A percentile compares a stretch with the other conserved stretches of the same genome.
phyloP scores from a whole-genome alignment of 37 sponge, comb jelly and placozoan genomes.

The Haliclona indistincta region DNA sequence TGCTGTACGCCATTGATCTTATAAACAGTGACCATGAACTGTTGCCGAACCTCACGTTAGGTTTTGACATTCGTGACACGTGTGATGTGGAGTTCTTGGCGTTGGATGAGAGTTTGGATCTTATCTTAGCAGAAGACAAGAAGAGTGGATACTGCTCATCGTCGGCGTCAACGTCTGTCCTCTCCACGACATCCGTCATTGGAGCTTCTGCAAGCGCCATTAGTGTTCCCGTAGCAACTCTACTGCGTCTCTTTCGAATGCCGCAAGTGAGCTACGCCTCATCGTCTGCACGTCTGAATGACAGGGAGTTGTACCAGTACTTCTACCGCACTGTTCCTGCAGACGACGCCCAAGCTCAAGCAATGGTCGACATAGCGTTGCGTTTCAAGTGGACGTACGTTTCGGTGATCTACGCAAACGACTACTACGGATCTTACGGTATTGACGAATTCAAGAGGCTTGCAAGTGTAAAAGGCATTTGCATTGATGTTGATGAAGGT shows the following conservation, averaged over 20 bases:
- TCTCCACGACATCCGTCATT: constrained; percentile 36
- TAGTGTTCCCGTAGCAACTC: constrained; percentile 45
- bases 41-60: constrained; percentile 49
- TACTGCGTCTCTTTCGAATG: constrained; percentile 58
- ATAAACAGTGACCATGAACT: constrained; percentile 48
- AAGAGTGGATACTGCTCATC: background rate
- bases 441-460: constrained; percentile 9
- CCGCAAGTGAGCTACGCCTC: constrained; percentile 83
- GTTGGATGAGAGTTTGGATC: constrained; percentile 45
- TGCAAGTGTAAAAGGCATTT: constrained; percentile 25
- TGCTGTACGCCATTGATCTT: constrained; percentile 65
- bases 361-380: constrained; percentile 64
- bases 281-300: constrained; percentile 48
- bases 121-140: background rate
- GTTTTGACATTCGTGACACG: constrained; percentile 78
- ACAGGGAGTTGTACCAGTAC: constrained; percentile 52
- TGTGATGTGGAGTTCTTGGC: constrained; percentile 54
- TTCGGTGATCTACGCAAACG: constrained; percentile 10
- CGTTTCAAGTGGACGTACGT: constrained; percentile 61
- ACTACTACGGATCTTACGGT: constrained; percentile 45
- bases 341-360: constrained; percentile 59
- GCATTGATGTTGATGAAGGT: constrained; percentile 27
- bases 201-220: constrained; percentile 68
- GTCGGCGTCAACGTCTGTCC: background rate
- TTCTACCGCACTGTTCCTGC: constrained; percentile 80